A percentile compares a stretch with the other conserved stretches of the same genome.
Conservation (phyloP, 1,140 invertebrate genomes). For the Leptinotarsa texana region DNA sequence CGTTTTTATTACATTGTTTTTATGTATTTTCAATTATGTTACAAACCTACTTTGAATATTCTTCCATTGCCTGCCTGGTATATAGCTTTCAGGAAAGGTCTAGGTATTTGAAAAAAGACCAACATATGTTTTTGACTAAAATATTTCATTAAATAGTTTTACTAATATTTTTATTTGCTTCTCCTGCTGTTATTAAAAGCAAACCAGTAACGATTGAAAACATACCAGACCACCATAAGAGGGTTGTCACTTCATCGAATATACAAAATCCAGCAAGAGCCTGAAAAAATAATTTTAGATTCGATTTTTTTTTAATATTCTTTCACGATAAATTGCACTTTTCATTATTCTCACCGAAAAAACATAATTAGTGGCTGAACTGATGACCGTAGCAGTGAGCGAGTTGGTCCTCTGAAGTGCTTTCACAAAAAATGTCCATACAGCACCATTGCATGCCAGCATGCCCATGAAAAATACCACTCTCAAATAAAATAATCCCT, state of each 20-base stretch:
- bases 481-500: constrained; percentile 51
- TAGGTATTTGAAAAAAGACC: too few relatives aligned
- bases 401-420: constrained; percentile 64
- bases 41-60: too few relatives aligned
- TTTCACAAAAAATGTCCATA: constrained; percentile 65
- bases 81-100: too few relatives aligned
- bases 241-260: constrained; percentile 41
- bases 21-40: too few relatives aligned
- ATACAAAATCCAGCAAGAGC: constrained; percentile 39
- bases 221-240: constrained; percentile 44
- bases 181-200: constrained; percentile 30
- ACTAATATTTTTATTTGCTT: background rate
- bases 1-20: too few relatives aligned
- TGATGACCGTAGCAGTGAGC: constrained; percentile 63
- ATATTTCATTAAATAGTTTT: too few relatives aligned
- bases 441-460: constrained; percentile 63
- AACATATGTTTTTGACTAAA: too few relatives aligned
- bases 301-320: background rate
- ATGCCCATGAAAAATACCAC: constrained; percentile 58
- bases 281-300: constrained; percentile 29
- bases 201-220: constrained; percentile 35
- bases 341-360: constrained; percentile 60
- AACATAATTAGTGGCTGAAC: constrained; percentile 65
- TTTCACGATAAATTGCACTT: too few relatives aligned
- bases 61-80: too few relatives aligned